Percentiles rank a stretch among this genome's conserved stretches.
Evolutionary conservation across 1,140 invertebrate genomes (phyloP).

Genomic region (Acyrthosiphon pisum): DNA sequence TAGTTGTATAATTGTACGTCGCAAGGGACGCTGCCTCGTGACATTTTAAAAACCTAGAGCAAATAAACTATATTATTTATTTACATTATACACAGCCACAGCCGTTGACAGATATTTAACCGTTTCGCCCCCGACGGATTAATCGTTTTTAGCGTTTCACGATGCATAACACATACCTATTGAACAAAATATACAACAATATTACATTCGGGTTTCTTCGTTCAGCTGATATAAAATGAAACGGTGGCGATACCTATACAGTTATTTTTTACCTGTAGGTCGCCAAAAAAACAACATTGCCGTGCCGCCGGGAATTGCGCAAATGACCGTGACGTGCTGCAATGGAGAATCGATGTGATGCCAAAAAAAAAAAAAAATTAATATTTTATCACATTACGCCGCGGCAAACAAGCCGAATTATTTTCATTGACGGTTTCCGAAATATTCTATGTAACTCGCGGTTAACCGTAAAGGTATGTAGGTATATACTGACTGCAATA

Average conservation of each 20-base stretch:
- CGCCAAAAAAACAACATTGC: not conserved
- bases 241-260: not conserved
- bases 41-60: not conserved
- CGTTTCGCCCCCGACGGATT: not conserved
- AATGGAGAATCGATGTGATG: not conserved
- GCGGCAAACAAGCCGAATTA: not conserved
- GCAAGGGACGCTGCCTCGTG: not conserved
- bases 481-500: too few relatives aligned
- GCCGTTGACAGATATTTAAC: constrained; percentile 4
- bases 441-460: not conserved
- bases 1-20: not conserved
- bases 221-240: not conserved
- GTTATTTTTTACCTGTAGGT: constrained; percentile 25
- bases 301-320: not conserved
- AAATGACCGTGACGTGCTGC: constrained; percentile 1
- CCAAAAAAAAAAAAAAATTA: not conserved
- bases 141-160: not conserved
- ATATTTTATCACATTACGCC: not conserved
- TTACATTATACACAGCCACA: not conserved
- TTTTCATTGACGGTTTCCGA: not conserved
- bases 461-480: too few relatives aligned
- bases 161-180: not conserved
- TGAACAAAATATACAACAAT: not conserved
- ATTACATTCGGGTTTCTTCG: not conserved
- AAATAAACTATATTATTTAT: constrained; percentile 20